Conservation (phyloP, 2,797 vertebrate genomes). For the Sarcoramphus papa region DNA sequence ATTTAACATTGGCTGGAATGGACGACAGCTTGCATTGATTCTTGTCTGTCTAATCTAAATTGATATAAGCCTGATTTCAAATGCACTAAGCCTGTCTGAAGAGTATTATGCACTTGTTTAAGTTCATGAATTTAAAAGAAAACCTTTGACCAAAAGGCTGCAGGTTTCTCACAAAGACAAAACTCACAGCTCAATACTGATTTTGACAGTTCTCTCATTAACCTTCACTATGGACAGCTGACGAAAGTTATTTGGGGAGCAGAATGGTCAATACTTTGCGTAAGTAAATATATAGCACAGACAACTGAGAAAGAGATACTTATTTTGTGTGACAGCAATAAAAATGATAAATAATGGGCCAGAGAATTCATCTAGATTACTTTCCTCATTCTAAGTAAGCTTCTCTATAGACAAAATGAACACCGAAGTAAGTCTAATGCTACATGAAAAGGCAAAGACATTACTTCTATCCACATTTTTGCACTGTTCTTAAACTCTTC, state of each 20-base stretch:
- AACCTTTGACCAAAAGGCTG: conserved; percentile 5
- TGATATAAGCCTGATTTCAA: conserved; percentile 18
- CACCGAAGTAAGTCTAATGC: neutral
- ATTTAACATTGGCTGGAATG: neutral
- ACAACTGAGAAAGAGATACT: neutral
- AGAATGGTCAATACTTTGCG: neutral
- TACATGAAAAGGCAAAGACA: neutral
- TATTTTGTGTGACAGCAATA: conserved; percentile 10
- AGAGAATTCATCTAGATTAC: neutral
- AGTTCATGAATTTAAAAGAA: conserved; percentile 10
- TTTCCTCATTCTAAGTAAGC: neutral
- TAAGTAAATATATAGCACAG: neutral
- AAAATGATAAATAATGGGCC: neutral
- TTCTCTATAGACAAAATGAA: neutral
- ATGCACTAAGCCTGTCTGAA: neutral
- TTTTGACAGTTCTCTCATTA: conserved; percentile 11
- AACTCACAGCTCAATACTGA: neutral
- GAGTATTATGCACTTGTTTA: neutral
- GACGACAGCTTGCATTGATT: conserved; percentile 12
- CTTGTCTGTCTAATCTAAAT: conserved; percentile 23
- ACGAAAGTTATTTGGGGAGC: neutral
- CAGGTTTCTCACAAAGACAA: neutral
- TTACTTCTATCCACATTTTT: neutral
- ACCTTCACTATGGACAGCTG: neutral
- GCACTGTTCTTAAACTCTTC: neutral